A percentile compares a stretch with the other conserved stretches of the same genome.
Conservation (phyloP, 2,888 invertebrate genomes). For the Endomychus coccineus region DNA sequence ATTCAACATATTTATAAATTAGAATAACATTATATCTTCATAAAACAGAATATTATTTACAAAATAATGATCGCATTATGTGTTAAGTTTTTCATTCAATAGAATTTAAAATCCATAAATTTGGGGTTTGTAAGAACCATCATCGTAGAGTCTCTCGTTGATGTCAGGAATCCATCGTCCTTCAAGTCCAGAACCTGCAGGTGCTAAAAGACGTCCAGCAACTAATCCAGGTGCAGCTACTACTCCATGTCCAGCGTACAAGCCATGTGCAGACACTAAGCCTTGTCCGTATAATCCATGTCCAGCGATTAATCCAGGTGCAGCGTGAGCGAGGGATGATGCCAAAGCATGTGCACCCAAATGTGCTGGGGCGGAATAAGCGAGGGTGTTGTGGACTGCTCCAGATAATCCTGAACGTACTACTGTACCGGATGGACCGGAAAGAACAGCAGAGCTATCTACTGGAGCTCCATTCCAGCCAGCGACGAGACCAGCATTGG, state of each 20-base stretch:
- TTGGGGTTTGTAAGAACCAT: slow-evolving; percentile 32
- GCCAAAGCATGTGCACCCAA: slow-evolving; percentile 5
- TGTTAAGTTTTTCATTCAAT: slow-evolving; percentile 15
- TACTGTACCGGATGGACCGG: slow-evolving; percentile 9
- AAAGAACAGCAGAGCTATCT: slow-evolving; percentile 6
- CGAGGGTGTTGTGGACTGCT: no score
- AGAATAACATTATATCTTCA: no score
- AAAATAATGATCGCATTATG: no score
- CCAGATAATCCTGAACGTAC: slow-evolving; percentile 9
- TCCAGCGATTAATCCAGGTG: slow-evolving; percentile 5
- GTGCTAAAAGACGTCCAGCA: slow-evolving; percentile 16
- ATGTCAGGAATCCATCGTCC: slow-evolving; percentile 32
- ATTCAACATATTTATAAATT: no score
- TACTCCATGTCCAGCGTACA: slow-evolving; percentile 1
- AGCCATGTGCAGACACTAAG: no score
- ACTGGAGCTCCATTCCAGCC: no score
- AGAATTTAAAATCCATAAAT: slow-evolving; percentile 12
- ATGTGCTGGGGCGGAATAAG: slow-evolving; percentile 4
- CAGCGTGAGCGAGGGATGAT: neutral
- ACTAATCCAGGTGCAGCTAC: slow-evolving; percentile 4
- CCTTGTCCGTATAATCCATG: no score
- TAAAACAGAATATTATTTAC: no score
- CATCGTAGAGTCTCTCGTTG: slow-evolving; percentile 31
- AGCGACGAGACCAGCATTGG: no score
- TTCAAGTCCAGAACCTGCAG: slow-evolving; percentile 27